phyloP scores from a whole-genome alignment of 2,113 vertebrate genomes.

The Leiothrix lutea region DNA sequence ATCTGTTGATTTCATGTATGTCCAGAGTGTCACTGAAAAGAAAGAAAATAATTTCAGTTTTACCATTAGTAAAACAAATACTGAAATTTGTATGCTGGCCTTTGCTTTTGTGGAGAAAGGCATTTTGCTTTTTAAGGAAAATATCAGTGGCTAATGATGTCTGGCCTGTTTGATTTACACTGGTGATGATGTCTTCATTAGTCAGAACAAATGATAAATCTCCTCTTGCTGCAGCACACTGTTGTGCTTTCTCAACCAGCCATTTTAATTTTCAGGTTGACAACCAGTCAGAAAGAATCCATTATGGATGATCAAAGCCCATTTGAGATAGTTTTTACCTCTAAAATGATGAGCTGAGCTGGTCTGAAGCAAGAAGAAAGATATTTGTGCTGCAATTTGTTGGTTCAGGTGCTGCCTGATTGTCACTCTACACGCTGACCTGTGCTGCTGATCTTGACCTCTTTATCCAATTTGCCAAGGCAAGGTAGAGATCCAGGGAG shows the following conservation, averaged over 20 bases:
- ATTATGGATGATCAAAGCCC: constrained; percentile 60
- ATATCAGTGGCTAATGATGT: constrained; percentile 20
- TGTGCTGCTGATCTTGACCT: neutral
- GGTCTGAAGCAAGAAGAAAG: neutral
- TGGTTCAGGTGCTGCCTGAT: neutral
- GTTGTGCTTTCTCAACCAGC: constrained; percentile 48
- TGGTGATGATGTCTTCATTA: constrained; percentile 52
- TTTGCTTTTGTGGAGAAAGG: neutral
- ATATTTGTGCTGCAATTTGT: neutral
- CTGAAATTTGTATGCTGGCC: neutral
- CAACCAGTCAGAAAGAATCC: constrained; percentile 61
- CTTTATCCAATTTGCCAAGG: neutral
- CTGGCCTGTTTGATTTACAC: constrained; percentile 28
- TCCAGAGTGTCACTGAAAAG: neutral
- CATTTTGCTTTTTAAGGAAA: constrained; percentile 53
- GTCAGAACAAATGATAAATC: constrained; percentile 57
- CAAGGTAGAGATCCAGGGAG: neutral
- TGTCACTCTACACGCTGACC: neutral
- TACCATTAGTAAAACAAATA: neutral
- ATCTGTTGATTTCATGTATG: neutral
- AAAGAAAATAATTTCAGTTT: neutral
- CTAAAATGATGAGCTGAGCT: constrained; percentile 21
- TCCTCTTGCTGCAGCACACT: neutral
- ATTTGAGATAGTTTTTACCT: neutral
- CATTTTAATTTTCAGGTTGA: constrained; percentile 74